phyloP scores from a whole-genome alignment of 2,888 invertebrate genomes.

The Atrina japonica region DNA sequence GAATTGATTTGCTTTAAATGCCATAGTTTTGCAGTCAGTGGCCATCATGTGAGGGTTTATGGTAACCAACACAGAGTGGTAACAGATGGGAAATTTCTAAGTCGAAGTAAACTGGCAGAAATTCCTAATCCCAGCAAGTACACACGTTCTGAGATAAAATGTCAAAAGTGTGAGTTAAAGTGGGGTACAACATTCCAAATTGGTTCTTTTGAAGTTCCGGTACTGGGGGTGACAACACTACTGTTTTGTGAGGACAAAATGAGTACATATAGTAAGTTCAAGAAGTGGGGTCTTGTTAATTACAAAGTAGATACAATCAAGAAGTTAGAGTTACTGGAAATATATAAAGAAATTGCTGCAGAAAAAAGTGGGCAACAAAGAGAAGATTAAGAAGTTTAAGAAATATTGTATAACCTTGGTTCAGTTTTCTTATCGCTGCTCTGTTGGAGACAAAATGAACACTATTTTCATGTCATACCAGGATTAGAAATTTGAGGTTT shows the following conservation, averaged over 20 bases:
- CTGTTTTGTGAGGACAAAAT: not conserved
- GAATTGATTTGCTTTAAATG: conserved; percentile 25
- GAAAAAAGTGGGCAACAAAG: not conserved
- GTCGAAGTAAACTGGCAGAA: conserved; percentile 8
- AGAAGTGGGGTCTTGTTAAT: conserved; percentile 27
- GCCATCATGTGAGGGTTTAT: conserved; percentile 6
- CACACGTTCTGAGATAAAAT: conserved; percentile 25
- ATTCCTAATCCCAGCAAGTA: conserved; percentile 10
- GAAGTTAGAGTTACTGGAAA: conserved; percentile 9
- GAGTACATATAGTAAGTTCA: conserved; percentile 9
- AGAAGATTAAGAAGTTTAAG: not conserved
- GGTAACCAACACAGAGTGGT: conserved; percentile 28
- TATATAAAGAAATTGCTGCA: conserved; percentile 3
- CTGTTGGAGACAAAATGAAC: too few species aligned
- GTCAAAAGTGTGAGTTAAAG: conserved; percentile 20
- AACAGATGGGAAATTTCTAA: conserved; percentile 12
- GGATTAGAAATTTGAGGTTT: too few species aligned
- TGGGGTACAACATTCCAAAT: conserved; percentile 31
- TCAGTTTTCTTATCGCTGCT: too few species aligned
- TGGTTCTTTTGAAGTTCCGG: conserved; percentile 29
- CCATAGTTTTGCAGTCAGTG: not conserved
- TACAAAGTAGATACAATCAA: conserved; percentile 22
- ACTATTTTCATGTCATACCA: too few species aligned
- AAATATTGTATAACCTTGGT: too few species aligned
- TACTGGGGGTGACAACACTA: conserved; percentile 21